Evolutionary conservation across 2,797 vertebrate genomes (phyloP).

Genomic region (Dendrocincla fuliginosa): DNA sequence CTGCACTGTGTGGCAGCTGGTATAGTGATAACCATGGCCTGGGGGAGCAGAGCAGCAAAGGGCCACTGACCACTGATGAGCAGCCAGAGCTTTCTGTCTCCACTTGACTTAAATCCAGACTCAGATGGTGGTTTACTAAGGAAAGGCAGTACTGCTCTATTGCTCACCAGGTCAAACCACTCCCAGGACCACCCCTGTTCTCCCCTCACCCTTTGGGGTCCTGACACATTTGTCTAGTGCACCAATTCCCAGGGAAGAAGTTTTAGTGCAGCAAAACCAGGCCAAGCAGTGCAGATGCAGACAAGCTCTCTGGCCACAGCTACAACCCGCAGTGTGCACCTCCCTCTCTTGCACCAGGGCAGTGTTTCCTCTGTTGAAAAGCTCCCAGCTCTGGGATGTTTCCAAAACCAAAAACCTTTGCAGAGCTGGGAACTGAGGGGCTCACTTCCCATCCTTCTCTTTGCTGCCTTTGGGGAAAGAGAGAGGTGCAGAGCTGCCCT

Average conservation of each 20-base stretch:
- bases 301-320: neutral
- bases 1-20: neutral
- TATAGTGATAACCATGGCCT: neutral
- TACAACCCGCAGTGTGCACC: accelerated
- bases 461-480: neutral
- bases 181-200: neutral
- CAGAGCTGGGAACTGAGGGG: neutral
- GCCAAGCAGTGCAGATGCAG: neutral
- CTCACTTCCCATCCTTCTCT: neutral
- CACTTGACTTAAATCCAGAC: neutral
- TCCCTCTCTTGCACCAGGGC: neutral
- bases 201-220: neutral
- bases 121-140: neutral
- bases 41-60: neutral
- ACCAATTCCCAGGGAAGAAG: neutral
- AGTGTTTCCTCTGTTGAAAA: neutral
- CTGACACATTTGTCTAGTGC: neutral
- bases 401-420: neutral
- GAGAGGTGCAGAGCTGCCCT: neutral
- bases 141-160: neutral
- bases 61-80: accelerated
- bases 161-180: neutral
- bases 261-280: neutral
- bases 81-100: neutral
- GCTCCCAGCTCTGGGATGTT: neutral